Conservation (phyloP, 2,113 vertebrate genomes). For the Dinomys branickii region DNA sequence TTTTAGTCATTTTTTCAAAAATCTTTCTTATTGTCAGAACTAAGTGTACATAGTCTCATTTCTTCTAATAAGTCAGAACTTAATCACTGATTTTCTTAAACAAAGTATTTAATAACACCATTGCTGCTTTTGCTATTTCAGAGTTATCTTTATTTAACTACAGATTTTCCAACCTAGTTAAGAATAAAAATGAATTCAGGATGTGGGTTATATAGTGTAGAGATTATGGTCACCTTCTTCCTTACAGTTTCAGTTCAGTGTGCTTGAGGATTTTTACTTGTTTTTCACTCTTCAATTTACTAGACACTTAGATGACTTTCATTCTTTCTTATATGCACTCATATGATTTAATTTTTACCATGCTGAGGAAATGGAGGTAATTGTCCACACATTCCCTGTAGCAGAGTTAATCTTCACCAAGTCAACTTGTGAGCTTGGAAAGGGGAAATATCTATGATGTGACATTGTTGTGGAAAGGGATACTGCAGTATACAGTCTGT, state of each 20-base stretch:
- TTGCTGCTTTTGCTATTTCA: not conserved
- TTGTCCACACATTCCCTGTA: not conserved
- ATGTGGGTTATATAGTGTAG: rapidly evolving
- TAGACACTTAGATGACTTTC: not conserved
- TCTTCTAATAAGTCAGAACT: not conserved
- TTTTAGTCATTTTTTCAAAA: not conserved
- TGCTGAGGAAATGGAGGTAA: not conserved
- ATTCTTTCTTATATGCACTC: not conserved
- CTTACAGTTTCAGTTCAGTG: not conserved
- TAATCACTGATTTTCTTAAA: not conserved
- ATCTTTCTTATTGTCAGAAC: not conserved
- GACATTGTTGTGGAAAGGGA: not conserved
- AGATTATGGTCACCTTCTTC: not conserved
- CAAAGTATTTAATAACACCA: not conserved
- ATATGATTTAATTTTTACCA: not conserved
- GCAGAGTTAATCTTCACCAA: not conserved
- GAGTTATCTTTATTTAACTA: not conserved
- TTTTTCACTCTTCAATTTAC: not conserved
- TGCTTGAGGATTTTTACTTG: not conserved
- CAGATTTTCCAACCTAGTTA: not conserved
- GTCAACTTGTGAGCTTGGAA: not conserved
- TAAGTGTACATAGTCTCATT: not conserved
- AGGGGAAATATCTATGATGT: rapidly evolving
- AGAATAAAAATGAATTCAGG: not conserved
- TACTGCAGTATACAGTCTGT: rapidly evolving